Percentiles rank a stretch among this genome's conserved stretches.
Conservation (phyloP, 2,113 vertebrate genomes). For the Rhabdomys dilectus region DNA sequence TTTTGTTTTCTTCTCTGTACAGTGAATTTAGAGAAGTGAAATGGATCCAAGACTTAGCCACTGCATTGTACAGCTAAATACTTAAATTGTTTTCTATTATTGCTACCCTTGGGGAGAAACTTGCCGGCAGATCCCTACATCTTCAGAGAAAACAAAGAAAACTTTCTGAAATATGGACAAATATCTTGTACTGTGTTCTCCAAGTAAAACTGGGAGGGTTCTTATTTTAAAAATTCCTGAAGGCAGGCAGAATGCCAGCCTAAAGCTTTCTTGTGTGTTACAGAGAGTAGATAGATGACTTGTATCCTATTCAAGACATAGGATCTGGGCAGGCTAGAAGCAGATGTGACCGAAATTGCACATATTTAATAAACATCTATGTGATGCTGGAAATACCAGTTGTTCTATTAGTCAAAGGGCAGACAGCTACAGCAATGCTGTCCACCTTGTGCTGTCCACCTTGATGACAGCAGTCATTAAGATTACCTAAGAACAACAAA, state of each 20-base stretch:
- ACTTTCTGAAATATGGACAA: background rate
- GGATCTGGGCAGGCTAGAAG: background rate
- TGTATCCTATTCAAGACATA: background rate
- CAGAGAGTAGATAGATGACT: background rate
- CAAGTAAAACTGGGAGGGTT: background rate
- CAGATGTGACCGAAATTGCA: background rate
- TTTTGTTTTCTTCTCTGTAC: background rate
- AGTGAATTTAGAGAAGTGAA: background rate
- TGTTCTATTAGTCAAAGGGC: background rate
- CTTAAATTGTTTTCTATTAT: background rate
- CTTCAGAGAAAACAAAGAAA: slow-evolving; percentile 13
- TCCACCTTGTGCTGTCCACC: slow-evolving; percentile 14
- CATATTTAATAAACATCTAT: background rate
- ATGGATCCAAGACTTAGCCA: background rate
- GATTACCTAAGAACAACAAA: background rate
- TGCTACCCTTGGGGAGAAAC: background rate
- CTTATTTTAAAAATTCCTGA: background rate
- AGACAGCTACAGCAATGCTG: background rate
- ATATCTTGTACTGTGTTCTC: background rate
- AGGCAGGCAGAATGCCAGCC: background rate
- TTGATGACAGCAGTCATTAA: slow-evolving; percentile 39
- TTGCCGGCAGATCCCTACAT: background rate
- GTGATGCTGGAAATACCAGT: background rate
- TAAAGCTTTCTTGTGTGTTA: background rate
- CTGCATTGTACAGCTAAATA: background rate